A percentile compares a stretch with the other conserved stretches of the same genome.
These are phyloP conservation scores for Lophochroa leadbeateri DNA, from an alignment of 2,113 vertebrate genomes.

Conservation along the genomic window DNA sequence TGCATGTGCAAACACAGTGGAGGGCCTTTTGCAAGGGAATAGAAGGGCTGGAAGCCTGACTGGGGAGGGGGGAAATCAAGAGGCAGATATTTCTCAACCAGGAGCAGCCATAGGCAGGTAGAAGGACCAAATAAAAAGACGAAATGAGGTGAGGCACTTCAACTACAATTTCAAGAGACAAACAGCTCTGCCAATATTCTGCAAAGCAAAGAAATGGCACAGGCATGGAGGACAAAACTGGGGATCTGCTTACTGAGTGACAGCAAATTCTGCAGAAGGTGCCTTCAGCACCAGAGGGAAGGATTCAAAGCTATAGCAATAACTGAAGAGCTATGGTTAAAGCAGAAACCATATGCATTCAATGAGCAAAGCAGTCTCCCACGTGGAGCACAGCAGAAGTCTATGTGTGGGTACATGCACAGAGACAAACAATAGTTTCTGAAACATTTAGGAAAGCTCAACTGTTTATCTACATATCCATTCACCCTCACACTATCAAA, in stretches of 20 bases:
- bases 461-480: neutral
- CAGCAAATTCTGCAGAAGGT: neutral
- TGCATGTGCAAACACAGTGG: neutral
- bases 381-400: accelerated
- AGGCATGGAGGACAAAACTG: neutral
- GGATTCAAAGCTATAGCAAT: neutral
- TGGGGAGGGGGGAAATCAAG: accelerated
- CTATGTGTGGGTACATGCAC: neutral
- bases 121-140: neutral
- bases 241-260: neutral
- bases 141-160: neutral
- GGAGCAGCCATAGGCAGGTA: neutral
- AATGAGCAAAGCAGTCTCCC: neutral
- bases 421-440: neutral
- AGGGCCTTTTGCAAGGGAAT: neutral
- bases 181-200: neutral
- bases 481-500: neutral
- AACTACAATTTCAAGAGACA: neutral
- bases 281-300: accelerated
- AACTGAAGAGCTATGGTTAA: neutral
- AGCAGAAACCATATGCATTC: neutral
- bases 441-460: neutral
- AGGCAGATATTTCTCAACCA: neutral
- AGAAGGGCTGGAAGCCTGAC: neutral
- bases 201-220: neutral